Evolutionary conservation across 2,113 vertebrate genomes (phyloP).

Genomic region (Boulengeromyrus knoepffleri): DNA sequence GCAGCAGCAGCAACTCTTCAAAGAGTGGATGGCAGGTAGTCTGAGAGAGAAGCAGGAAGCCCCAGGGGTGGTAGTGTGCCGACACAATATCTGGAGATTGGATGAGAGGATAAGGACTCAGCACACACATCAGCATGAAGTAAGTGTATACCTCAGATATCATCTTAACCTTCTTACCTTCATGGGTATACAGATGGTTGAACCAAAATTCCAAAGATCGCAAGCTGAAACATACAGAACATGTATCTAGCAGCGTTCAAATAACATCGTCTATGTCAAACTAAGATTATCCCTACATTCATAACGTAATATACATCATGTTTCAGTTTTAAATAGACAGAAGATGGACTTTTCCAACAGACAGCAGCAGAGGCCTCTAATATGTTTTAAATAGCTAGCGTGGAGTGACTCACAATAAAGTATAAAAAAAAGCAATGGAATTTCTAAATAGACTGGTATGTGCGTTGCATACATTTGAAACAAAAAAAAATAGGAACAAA

Average conservation of each 20-base stretch:
- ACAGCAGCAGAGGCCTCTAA: not conserved
- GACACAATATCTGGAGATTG: constrained; percentile 69
- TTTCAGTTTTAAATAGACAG: not conserved
- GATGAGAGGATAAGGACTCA: constrained; percentile 10
- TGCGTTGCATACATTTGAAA: not conserved
- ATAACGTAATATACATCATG: not conserved
- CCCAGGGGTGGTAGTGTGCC: constrained; percentile 80
- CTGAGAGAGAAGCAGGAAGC: constrained; percentile 80
- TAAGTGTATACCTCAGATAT: not conserved
- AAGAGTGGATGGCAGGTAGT: constrained; percentile 71
- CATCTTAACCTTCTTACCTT: constrained; percentile 53
- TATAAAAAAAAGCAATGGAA: not conserved
- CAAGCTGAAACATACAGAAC: constrained; percentile 52
- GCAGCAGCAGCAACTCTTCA: constrained; percentile 82
- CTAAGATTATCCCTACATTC: not conserved
- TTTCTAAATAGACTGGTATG: not conserved
- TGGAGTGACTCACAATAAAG: not conserved
- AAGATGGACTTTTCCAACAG: not conserved
- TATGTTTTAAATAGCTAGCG: not conserved
- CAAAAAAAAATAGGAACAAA: not conserved
- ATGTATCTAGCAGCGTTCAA: not conserved
- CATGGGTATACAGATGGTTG: constrained; percentile 71
- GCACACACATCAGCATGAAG: not conserved
- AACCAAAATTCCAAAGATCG: constrained; percentile 76
- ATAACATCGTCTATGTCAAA: not conserved